A percentile compares a stretch with the other conserved stretches of the same genome.
These are phyloP conservation scores for Drosophila neutralis DNA, from an alignment of 2,888 invertebrate genomes.

Conservation along the genomic window DNA sequence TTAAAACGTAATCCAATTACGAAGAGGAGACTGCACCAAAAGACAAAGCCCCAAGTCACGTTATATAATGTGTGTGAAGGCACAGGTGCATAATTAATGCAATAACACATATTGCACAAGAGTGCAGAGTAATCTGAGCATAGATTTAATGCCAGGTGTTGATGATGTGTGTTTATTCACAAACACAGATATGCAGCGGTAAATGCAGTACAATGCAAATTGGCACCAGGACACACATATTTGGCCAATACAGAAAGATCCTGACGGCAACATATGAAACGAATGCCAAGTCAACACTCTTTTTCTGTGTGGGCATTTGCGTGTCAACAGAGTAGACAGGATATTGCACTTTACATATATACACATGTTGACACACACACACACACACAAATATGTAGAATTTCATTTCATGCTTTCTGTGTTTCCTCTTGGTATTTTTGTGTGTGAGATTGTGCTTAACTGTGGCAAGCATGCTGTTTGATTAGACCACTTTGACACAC, in stretches of 20 bases:
- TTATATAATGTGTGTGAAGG: slow-evolving; percentile 59
- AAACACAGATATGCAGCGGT: background rate
- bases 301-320: slow-evolving; percentile 26
- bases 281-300: slow-evolving; percentile 19
- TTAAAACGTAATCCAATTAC: slow-evolving; percentile 35
- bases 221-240: slow-evolving; percentile 11
- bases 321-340: slow-evolving; percentile 24
- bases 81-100: slow-evolving; percentile 57
- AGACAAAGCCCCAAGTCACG: slow-evolving; percentile 55
- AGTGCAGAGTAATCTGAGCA: background rate
- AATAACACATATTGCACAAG: slow-evolving; percentile 17
- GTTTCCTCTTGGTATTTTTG: background rate
- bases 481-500: slow-evolving; percentile 8
- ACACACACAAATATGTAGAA: slow-evolving; percentile 1
- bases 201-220: slow-evolving; percentile 21
- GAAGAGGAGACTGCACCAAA: slow-evolving; percentile 4
- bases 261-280: slow-evolving; percentile 7
- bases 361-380: background rate
- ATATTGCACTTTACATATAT: slow-evolving; percentile 35
- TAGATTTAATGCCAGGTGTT: background rate
- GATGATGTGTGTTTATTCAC: background rate
- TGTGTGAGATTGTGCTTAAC: slow-evolving; percentile 31
- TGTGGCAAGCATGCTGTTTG: slow-evolving; percentile 51
- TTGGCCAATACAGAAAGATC: slow-evolving; percentile 1
- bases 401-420: slow-evolving; percentile 23